Conservation (phyloP, 2,888 invertebrate species). For the Melieria omissa region DNA sequence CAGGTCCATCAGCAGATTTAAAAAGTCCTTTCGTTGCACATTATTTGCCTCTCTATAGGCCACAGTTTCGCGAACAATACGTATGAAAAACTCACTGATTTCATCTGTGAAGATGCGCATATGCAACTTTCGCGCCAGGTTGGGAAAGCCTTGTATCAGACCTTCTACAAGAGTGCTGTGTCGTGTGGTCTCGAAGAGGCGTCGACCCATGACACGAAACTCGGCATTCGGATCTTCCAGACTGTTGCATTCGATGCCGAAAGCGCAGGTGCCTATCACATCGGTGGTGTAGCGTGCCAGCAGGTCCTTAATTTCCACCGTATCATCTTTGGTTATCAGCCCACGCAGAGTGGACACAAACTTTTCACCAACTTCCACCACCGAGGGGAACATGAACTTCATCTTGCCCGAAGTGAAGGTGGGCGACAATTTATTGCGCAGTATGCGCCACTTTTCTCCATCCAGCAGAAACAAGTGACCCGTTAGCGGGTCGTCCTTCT, state of each 20-base stretch:
- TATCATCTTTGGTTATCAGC: slow-evolving; percentile 31
- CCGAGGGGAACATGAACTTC: slow-evolving; percentile 63
- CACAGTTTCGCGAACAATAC: slow-evolving; percentile 64
- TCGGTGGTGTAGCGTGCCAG: slow-evolving; percentile 67
- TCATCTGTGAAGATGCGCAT: slow-evolving; percentile 43
- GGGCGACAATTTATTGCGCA: slow-evolving; percentile 64
- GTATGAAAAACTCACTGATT: slow-evolving; percentile 50
- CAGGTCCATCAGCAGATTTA: slow-evolving; percentile 65
- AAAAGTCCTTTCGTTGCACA: slow-evolving; percentile 65
- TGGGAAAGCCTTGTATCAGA: slow-evolving; percentile 39
- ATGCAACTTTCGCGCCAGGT: slow-evolving; percentile 37
- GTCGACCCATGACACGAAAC: slow-evolving; percentile 57
- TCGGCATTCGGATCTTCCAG: slow-evolving; percentile 61
- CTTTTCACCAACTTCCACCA: slow-evolving; percentile 49
- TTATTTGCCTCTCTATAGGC: slow-evolving; percentile 57
- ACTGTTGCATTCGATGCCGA: slow-evolving; percentile 67
- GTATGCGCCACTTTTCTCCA: slow-evolving; percentile 62
- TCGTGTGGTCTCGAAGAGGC: slow-evolving; percentile 41
- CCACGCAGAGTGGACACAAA: slow-evolving; percentile 44
- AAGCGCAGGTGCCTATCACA: slow-evolving; percentile 67
- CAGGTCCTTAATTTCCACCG: slow-evolving; percentile 64
- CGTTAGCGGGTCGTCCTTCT: slow-evolving; percentile 55
- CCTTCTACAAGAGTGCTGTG: slow-evolving; percentile 30
- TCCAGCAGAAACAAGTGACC: slow-evolving; percentile 55
- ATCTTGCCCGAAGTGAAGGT: slow-evolving; percentile 67